Conservation (phyloP, 35 echinoderm and acorn worm genomes). For the Eucidaris tribuloides region DNA sequence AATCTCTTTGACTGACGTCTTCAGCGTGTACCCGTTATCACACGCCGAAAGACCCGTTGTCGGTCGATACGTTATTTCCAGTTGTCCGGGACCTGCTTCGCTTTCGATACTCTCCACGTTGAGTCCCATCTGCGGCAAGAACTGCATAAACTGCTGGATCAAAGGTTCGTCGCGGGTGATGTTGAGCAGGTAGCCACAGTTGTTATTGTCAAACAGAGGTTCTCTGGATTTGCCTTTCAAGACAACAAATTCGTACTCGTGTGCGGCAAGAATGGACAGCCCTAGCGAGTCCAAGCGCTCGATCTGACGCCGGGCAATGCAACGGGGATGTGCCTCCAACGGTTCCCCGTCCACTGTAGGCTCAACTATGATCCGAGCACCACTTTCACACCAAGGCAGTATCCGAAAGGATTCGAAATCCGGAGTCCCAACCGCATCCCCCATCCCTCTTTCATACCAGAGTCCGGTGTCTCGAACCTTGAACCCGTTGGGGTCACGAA, state of each 20-base stretch:
- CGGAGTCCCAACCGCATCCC: conserved; percentile 2
- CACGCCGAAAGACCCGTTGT: conserved; percentile 12
- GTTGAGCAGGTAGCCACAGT: neutral
- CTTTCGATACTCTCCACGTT: conserved; percentile 36
- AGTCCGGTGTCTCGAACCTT: neutral
- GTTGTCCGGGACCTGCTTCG: conserved; percentile 25
- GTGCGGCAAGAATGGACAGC: conserved; percentile 11
- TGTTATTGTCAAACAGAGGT: neutral
- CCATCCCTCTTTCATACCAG: neutral
- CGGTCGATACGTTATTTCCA: conserved; percentile 41
- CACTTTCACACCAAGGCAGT: conserved; percentile 23
- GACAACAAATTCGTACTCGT: conserved; percentile 35
- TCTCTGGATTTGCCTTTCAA: neutral
- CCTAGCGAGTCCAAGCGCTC: conserved; percentile 12
- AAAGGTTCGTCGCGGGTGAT: neutral
- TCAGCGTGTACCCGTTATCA: conserved; percentile 25
- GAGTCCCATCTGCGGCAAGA: conserved; percentile 20
- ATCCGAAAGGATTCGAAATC: conserved; percentile 27
- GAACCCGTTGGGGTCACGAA: neutral
- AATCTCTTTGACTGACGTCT: conserved; percentile 46
- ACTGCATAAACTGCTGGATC: conserved; percentile 8
- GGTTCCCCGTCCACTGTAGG: conserved; percentile 1
- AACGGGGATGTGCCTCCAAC: conserved; percentile 4
- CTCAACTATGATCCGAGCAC: conserved; percentile 15
- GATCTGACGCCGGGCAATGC: conserved; percentile 28